phyloP scores from a whole-genome alignment of 2,797 vertebrate genomes.

The Gambelia wislizenii region DNA sequence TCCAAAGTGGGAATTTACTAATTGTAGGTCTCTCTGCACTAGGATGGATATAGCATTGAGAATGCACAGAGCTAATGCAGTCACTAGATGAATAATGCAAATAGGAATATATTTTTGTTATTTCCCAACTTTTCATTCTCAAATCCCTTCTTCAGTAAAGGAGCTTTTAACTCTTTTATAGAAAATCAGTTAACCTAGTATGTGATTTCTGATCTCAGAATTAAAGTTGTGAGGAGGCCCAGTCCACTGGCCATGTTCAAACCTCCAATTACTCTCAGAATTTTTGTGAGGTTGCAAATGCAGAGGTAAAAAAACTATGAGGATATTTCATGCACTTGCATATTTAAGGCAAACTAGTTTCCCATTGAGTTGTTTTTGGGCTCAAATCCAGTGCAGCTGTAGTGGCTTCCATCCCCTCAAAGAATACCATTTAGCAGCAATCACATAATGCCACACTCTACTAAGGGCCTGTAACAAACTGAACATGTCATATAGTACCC shows the following conservation, averaged over 20 bases:
- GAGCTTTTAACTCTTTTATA: constrained; percentile 38
- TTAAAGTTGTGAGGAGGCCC: constrained; percentile 44
- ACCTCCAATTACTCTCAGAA: constrained; percentile 49
- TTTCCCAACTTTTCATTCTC: constrained; percentile 40
- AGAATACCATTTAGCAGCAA: constrained; percentile 61
- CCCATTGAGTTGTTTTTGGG: constrained; percentile 54
- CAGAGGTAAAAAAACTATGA: constrained; percentile 60
- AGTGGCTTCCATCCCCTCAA: constrained; percentile 56
- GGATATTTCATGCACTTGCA: constrained; percentile 45
- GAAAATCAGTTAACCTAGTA: constrained; percentile 56
- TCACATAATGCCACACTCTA: constrained; percentile 58
- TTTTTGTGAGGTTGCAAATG: constrained; percentile 54
- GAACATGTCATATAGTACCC: constrained; percentile 46
- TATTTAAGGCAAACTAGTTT: constrained; percentile 62
- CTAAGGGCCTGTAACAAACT: constrained; percentile 44
- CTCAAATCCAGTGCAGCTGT: constrained; percentile 52
- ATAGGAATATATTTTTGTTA: constrained; percentile 21
- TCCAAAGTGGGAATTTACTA: constrained; percentile 67
- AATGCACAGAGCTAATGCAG: constrained; percentile 26
- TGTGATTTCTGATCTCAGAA: constrained; percentile 52
- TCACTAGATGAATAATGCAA: constrained; percentile 36
- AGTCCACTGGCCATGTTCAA: constrained; percentile 43
- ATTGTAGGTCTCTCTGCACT: constrained; percentile 53
- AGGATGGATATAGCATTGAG: constrained; percentile 56
- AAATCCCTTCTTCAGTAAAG: constrained; percentile 32